These are phyloP conservation scores for Procambarus clarkii DNA, from an alignment of 1,140 invertebrate genomes.

Conservation along the genomic window DNA sequence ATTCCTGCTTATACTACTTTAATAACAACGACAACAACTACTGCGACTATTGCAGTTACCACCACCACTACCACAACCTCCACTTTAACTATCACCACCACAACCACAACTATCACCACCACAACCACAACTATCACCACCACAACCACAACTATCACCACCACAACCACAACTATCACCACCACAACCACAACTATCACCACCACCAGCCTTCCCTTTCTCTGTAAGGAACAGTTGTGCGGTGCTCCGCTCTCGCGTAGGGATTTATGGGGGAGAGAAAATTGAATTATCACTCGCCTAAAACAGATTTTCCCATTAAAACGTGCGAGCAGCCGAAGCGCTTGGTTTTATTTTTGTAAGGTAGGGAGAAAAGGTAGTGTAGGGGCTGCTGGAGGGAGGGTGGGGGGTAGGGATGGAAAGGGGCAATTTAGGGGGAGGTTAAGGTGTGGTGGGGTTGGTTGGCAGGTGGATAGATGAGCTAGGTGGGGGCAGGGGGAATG, in stretches of 20 bases:
- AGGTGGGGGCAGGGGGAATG: background rate
- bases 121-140: background rate
- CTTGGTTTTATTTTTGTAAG: background rate
- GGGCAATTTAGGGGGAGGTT: background rate
- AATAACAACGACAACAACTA: background rate
- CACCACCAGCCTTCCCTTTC: background rate
- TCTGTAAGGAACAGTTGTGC: too few species aligned
- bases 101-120: background rate
- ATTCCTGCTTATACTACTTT: background rate
- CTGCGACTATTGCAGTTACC: background rate
- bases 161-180: background rate
- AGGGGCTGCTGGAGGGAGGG: background rate
- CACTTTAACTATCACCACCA: background rate
- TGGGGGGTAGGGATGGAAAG: background rate
- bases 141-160: background rate
- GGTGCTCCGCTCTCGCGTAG: too few species aligned
- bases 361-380: too few species aligned
- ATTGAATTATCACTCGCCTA: background rate
- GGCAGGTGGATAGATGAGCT: background rate
- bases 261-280: background rate
- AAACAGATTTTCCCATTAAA: background rate
- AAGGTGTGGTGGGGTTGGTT: background rate
- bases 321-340: background rate
- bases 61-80: background rate
- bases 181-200: background rate